Percentiles rank a stretch among this genome's conserved stretches.
These are phyloP conservation scores for Spisula solida DNA, from an alignment of 2,888 invertebrate genomes.

Conservation along the genomic window DNA sequence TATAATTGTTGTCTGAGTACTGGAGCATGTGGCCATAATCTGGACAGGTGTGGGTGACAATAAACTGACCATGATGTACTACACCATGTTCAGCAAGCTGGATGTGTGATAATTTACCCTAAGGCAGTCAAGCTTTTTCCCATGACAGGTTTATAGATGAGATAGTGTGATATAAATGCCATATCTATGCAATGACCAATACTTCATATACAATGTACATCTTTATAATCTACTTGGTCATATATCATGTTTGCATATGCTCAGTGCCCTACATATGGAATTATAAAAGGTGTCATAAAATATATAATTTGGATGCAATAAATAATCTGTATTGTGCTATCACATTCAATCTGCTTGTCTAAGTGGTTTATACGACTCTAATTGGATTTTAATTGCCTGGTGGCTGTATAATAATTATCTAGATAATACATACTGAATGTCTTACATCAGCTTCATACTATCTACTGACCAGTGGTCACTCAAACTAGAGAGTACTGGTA, in stretches of 20 bases:
- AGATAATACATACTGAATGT: neutral
- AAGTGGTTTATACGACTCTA: neutral
- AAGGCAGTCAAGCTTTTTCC: neutral
- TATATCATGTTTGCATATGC: neutral
- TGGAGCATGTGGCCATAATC: neutral
- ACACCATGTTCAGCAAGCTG: neutral
- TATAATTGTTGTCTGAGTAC: slow-evolving; percentile 3
- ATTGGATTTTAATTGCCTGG: neutral
- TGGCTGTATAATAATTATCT: neutral
- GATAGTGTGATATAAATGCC: slow-evolving; percentile 39
- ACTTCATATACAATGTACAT: neutral
- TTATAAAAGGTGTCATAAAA: slow-evolving; percentile 1
- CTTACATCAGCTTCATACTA: neutral
- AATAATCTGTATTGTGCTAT: neutral
- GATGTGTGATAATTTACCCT: neutral
- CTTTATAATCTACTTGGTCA: neutral
- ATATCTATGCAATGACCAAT: slow-evolving; percentile 36
- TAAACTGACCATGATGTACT: neutral
- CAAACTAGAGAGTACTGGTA: neutral
- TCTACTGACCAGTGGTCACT: slow-evolving; percentile 5
- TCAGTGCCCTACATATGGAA: neutral
- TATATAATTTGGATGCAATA: neutral
- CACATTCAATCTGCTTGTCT: neutral
- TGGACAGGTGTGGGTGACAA: slow-evolving; percentile 6
- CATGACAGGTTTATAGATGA: slow-evolving; percentile 35